A percentile compares a stretch with the other conserved stretches of the same genome.
phyloP scores from a whole-genome alignment of 2,113 vertebrate species.

The Bolborhynchus lineola region DNA sequence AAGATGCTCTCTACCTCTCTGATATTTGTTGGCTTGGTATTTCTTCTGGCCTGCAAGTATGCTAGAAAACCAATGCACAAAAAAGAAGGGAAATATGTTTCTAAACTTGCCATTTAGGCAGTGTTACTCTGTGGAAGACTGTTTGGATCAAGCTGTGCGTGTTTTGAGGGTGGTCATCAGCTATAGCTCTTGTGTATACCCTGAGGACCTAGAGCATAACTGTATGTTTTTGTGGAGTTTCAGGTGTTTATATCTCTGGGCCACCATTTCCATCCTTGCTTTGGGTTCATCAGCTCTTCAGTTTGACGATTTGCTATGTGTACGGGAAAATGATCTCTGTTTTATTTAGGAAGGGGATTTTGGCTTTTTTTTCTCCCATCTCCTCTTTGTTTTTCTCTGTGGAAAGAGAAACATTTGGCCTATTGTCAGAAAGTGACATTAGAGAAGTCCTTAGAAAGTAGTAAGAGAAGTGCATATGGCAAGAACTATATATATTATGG shows the following conservation, averaged over 20 bases:
- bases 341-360: not conserved
- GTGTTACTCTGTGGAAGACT: not conserved
- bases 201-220: not conserved
- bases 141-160: not conserved
- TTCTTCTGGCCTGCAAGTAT: not conserved
- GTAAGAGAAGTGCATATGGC: not conserved
- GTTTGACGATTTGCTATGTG: not conserved
- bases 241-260: not conserved
- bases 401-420: not conserved
- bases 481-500: not conserved
- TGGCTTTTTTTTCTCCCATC: not conserved
- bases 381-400: not conserved
- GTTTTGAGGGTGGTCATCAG: not conserved
- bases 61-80: not conserved
- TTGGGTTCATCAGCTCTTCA: not conserved
- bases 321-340: not conserved
- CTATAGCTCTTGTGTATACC: not conserved
- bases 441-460: not conserved
- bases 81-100: not conserved
- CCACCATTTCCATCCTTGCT: not conserved
- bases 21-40: not conserved
- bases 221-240: not conserved
- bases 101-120: not conserved
- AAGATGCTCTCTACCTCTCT: not conserved
- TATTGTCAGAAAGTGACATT: not conserved